Evolutionary conservation across 2,888 invertebrate species (phyloP).

Genomic region (Dicranocentrus wangi): DNA sequence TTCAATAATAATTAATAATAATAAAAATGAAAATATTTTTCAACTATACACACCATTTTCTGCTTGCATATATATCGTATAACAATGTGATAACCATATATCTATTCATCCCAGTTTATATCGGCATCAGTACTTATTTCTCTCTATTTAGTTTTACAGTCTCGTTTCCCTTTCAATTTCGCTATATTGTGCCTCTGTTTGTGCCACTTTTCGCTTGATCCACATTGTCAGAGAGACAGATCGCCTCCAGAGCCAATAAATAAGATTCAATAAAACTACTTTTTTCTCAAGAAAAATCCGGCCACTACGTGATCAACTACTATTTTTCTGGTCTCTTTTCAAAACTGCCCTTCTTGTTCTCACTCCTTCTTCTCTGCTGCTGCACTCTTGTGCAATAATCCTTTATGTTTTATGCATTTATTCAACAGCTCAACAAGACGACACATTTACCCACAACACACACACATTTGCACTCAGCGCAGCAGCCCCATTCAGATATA

Average conservation of each 20-base stretch:
- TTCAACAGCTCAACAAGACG: not conserved
- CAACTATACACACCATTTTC: too few species aligned
- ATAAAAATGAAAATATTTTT: too few species aligned
- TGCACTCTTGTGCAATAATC: not conserved
- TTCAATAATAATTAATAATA: too few species aligned
- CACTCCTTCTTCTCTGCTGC: not conserved
- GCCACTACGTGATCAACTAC: not conserved
- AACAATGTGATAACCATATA: too few species aligned
- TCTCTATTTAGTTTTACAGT: too few species aligned
- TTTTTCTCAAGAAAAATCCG: not conserved
- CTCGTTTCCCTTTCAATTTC: too few species aligned
- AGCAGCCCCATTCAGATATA: not conserved
- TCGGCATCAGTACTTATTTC: too few species aligned
- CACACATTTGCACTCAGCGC: not conserved
- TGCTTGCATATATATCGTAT: too few species aligned
- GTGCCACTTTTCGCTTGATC: too few species aligned
- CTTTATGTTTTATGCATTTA: constrained; percentile 19
- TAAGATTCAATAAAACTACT: not conserved
- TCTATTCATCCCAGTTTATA: too few species aligned
- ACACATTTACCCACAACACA: not conserved
- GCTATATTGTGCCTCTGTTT: too few species aligned
- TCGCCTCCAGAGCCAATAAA: not conserved
- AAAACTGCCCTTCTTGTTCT: not conserved
- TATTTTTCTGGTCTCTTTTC: not conserved
- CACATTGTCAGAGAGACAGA: too few species aligned